phyloP scores from a whole-genome alignment of 2,797 vertebrate genomes.

The Ctenopoma multispine region DNA sequence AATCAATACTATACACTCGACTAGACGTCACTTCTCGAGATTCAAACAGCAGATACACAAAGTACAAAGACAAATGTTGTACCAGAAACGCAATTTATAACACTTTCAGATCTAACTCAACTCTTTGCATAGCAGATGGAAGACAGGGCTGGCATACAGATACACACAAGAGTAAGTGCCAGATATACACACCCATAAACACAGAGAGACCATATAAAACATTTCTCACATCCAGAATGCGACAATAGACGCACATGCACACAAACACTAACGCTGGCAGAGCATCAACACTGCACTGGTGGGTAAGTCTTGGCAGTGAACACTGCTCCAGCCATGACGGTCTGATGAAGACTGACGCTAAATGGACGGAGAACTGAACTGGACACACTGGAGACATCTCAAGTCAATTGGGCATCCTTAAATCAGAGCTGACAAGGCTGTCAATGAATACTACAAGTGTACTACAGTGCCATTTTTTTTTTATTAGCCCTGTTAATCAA shows the following conservation, averaged over 20 bases:
- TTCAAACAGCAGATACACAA: background rate
- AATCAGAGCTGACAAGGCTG: conserved; percentile 49
- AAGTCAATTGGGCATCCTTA: conserved; percentile 34
- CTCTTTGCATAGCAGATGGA: conserved; percentile 1
- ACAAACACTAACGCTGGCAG: conserved; percentile 38
- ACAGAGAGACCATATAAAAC: background rate
- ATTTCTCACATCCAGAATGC: conserved; percentile 36
- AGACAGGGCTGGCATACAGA: background rate
- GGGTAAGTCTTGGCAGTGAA: conserved; percentile 59
- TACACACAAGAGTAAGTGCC: conserved; percentile 1
- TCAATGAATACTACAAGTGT: conserved; percentile 44
- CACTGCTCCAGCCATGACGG: conserved; percentile 25
- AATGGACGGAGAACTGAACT: conserved; percentile 28
- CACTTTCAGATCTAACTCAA: background rate
- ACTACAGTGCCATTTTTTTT: conserved; percentile 59
- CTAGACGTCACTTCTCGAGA: no score
- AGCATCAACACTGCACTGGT: conserved; percentile 22
- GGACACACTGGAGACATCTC: conserved; percentile 17
- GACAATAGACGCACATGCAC: conserved; percentile 50
- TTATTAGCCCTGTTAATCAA: conserved; percentile 66
- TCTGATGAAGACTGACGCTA: conserved; percentile 52
- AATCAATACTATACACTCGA: no score
- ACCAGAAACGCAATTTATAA: background rate
- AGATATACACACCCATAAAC: conserved; percentile 12
- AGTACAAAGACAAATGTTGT: background rate